These are phyloP conservation scores for Syncerus caffer DNA, from an alignment of 2,797 vertebrate species.

Conservation along the genomic window DNA sequence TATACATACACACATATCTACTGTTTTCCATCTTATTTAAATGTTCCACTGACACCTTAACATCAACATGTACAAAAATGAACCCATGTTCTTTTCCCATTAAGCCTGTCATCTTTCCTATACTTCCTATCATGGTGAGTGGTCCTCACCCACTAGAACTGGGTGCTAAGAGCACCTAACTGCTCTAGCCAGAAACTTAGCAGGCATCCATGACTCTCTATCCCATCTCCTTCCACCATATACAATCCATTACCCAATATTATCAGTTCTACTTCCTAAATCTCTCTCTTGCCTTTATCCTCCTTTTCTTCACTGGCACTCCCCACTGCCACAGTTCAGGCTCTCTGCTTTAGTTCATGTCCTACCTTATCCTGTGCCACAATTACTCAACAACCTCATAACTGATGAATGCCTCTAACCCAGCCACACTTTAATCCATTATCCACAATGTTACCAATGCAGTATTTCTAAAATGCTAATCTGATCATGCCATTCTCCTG, in stretches of 20 bases:
- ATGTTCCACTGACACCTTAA: not conserved
- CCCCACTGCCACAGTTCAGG: not conserved
- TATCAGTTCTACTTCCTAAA: not conserved
- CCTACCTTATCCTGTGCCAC: not conserved
- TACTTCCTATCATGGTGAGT: not conserved
- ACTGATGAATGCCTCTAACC: not conserved
- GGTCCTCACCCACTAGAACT: not conserved
- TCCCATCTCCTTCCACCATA: not conserved
- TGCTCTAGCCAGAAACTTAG: not conserved
- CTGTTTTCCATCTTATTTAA: not conserved
- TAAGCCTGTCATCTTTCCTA: not conserved
- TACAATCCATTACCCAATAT: not conserved
- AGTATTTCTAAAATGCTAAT: slow-evolving; percentile 15
- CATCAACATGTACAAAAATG: not conserved
- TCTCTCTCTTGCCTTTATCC: not conserved
- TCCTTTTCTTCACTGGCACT: not conserved
- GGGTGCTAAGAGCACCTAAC: not conserved
- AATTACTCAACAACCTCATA: not conserved
- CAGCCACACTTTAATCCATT: not conserved
- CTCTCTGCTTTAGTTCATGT: not conserved
- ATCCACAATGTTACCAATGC: not conserved
- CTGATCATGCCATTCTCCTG: not conserved
- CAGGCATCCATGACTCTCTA: not conserved
- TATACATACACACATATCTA: not conserved
- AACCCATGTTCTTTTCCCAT: not conserved